Percentiles rank a stretch among this genome's conserved stretches.
These are phyloP conservation scores for Nomada lathburiana DNA, from an alignment of 2,888 invertebrate genomes.

Conservation along the genomic window DNA sequence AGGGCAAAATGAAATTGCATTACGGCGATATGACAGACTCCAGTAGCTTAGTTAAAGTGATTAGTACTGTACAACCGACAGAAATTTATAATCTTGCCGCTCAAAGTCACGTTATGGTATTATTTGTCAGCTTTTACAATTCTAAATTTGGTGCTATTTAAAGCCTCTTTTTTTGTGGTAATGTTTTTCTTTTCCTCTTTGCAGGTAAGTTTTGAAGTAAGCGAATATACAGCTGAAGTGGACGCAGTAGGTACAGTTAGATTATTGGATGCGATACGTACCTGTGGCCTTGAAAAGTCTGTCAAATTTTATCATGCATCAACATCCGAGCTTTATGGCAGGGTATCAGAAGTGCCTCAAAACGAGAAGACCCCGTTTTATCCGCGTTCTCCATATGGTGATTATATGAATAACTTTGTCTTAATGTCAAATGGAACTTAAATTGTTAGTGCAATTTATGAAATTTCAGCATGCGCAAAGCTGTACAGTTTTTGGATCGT, in stretches of 20 bases:
- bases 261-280: conserved; percentile 95
- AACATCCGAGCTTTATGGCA: conserved; percentile 97
- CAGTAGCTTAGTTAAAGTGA: conserved; percentile 95
- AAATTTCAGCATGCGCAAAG: conserved; percentile 94
- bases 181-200: conserved; percentile 13
- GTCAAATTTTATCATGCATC: conserved; percentile 98
- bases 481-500: conserved; percentile 98
- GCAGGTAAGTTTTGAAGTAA: conserved; percentile 96
- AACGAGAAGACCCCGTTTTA: conserved; percentile 98
- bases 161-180: no score
- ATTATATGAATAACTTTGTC: neutral
- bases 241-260: conserved; percentile 97
- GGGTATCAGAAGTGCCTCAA: conserved; percentile 96
- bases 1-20: conserved; percentile 95
- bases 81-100: conserved; percentile 99
- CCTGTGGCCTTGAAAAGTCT: conserved; percentile 92
- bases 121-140: conserved; percentile 79
- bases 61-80: conserved; percentile 91
- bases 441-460: conserved; percentile 2
- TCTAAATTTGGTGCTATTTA: neutral
- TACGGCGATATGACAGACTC: conserved; percentile 99
- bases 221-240: conserved; percentile 99
- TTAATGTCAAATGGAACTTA: neutral
- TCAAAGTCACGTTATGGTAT: conserved; percentile 98
- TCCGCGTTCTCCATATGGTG: conserved; percentile 98